Conservation (phyloP, 2,888 invertebrate genomes). For the Oeneis ivallda region DNA sequence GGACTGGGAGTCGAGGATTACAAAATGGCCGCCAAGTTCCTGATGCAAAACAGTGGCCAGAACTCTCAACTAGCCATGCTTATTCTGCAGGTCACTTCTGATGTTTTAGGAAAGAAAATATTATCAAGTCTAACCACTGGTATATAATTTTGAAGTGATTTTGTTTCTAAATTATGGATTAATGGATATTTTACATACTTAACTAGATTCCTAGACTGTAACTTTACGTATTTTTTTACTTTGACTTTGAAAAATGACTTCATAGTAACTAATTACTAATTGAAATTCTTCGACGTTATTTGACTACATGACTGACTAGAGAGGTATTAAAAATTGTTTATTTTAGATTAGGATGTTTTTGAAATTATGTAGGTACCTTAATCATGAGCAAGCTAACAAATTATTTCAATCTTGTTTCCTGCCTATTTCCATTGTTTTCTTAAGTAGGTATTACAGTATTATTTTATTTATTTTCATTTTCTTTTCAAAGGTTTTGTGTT, state of each 20-base stretch:
- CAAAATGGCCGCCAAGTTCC: conserved; percentile 54
- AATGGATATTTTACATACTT: background rate
- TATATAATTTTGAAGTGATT: background rate
- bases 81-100: conserved; percentile 59
- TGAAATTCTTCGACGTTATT: background rate
- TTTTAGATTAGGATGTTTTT: no score
- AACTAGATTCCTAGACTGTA: conserved; percentile 14
- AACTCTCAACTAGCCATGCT: conserved; percentile 58
- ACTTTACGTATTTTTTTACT: conserved; percentile 9
- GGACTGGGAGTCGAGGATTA: conserved; percentile 69
- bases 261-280: no score
- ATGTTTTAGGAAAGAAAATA: conserved; percentile 62
- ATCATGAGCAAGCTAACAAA: no score
- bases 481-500: no score
- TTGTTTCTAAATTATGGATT: background rate
- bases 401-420: no score
- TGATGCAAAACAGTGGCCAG: conserved; percentile 48
- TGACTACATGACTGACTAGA: no score
- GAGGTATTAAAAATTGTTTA: no score
- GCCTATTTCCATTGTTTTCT: no score
- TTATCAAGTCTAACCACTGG: conserved; percentile 54
- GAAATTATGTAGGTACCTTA: no score
- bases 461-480: no score
- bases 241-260: conserved; percentile 1
- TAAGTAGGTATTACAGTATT: no score